Percentiles rank a stretch among this genome's conserved stretches.
Evolutionary conservation across 2,797 vertebrate species (phyloP).

Genomic region (Adrianichthys oophorus): DNA sequence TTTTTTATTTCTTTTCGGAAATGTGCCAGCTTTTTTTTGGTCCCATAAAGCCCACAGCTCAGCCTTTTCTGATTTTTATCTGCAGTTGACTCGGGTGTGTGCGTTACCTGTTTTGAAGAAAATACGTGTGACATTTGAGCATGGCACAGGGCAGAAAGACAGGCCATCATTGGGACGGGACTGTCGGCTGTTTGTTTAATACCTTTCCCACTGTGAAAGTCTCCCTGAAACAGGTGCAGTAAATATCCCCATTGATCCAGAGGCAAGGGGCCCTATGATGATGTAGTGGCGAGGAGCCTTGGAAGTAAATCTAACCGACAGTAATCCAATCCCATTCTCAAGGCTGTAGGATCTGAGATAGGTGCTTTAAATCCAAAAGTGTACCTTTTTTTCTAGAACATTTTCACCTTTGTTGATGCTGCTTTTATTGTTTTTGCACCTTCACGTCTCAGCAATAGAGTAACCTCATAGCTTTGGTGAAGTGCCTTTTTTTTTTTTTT

Average conservation of each 20-base stretch:
- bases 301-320: conserved; percentile 83
- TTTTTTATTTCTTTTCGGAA: conserved; percentile 32
- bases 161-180: conserved; percentile 71
- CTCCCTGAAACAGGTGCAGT: conserved; percentile 83
- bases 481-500: conserved; percentile 19
- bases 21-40: conserved; percentile 42
- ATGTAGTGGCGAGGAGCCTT: conserved; percentile 79
- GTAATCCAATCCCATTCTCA: conserved; percentile 86
- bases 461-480: conserved; percentile 38
- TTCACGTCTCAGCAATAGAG: conserved; percentile 38
- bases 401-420: conserved; percentile 60
- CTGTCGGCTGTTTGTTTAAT: conserved; percentile 82
- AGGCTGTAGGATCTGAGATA: conserved; percentile 82
- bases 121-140: conserved; percentile 70
- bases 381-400: conserved; percentile 71
- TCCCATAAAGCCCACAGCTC: conserved; percentile 41
- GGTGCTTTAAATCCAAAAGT: conserved; percentile 85
- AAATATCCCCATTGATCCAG: conserved; percentile 86
- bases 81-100: conserved; percentile 49
- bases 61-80: conserved; percentile 32
- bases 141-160: conserved; percentile 72
- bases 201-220: conserved; percentile 79
- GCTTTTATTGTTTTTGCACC: conserved; percentile 48
- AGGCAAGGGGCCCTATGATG: conserved; percentile 82
- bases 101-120: conserved; percentile 64